Evolutionary conservation across 1,140 invertebrate genomes (phyloP), one percentile per base, ranked within the genome.

Genomic region (Bombyx mandarina): DNA sequence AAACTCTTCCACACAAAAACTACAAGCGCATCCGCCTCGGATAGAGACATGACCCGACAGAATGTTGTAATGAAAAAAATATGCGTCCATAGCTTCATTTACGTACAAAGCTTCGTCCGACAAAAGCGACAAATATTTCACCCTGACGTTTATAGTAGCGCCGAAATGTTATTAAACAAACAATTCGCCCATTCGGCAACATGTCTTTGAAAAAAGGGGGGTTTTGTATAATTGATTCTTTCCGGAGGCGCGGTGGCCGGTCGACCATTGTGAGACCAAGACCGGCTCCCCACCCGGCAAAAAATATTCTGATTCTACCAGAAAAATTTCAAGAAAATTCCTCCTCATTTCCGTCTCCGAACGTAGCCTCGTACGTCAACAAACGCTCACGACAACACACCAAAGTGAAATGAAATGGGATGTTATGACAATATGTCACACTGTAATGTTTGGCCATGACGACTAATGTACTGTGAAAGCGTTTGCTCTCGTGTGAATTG

Each of bases 91-190:
- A 54, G 62, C 57, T 73, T 66, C 65, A 69, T 73, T 72, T 70
- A 71, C 62, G 53, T 65, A 67, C 67, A 66, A 82, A 77, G 70
- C 73, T 52, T 54, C 55, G 55, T 43, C 59, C 69, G 69, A 82
- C 73, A 82, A 79, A 73, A 60, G 69, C 63, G 67, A 65, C 63
- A 75, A 79, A 85, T 80, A 82, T 80, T 80, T 84, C 70, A 79
- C 68, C 59, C 52, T 67, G 72, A 82, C 74, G 73, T 83, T 81
- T 72, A 73, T 77, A 71, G 70, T 63, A 71, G 73, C 72, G 62
- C 66, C 73, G 71, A 75, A 82, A 85, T 85, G 82, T 86, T 86
- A 83, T 86, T 86, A 86, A 82, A 86, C 83, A 86, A 86, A 86
- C 82, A 86, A 77, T 80, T 85, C 80, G 78, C 80, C 83, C 79